Base-by-base conservation (phyloP, 1,140 invertebrate species). In the Eriocheir sinensis region DNA sequence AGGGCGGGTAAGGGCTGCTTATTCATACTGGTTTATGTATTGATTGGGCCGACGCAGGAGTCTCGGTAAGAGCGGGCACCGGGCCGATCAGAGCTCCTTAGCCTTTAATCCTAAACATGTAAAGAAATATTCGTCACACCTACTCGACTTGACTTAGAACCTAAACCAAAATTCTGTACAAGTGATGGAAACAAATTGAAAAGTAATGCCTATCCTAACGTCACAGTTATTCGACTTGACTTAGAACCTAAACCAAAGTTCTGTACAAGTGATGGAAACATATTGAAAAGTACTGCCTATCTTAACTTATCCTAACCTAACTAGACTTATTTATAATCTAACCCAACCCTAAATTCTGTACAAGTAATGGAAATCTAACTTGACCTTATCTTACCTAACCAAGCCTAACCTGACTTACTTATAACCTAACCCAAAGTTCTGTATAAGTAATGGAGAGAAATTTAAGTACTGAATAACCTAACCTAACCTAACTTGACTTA, bases 1-100 rank as follows among this genome's bases (percentile, higher is more conserved):
- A 72, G 60, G 60, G 60, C 27, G 60, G 60, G 60, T 72, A 72
- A 72, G 60, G 60, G 60, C 60, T 72, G 60, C 60, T 72, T 72
- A 72, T 72, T 4, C n/a, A 72, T n/a, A 72, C 60, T 72, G 27
- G 60, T 12, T n/a, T 72, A 72, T 72, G 21, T 72, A 72, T n/a
- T 72, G n/a, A 72, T 72, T 72, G 60, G 60, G 60, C 60, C 8
- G 60, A n/a, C 21, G 60, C 27, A 72, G 60, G 27, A 72, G 60
- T 72, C 60, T n/a, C 27, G 60, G 21, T 72, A 21, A 21, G 60
- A 72, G 60, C 60, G n/a, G 27, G n/a, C 4, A 48, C 44, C 44
- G 4, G 60, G n/a, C n/a, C n/a, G n/a, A n/a, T n/a, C n/a, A n/a
- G n/a, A n/a, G n/a, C n/a, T n/a, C n/a, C n/a, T n/a, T n/a, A n/a